Base-by-base conservation (phyloP, 2,113 vertebrate species). In the Taurulus bubalis region DNA sequence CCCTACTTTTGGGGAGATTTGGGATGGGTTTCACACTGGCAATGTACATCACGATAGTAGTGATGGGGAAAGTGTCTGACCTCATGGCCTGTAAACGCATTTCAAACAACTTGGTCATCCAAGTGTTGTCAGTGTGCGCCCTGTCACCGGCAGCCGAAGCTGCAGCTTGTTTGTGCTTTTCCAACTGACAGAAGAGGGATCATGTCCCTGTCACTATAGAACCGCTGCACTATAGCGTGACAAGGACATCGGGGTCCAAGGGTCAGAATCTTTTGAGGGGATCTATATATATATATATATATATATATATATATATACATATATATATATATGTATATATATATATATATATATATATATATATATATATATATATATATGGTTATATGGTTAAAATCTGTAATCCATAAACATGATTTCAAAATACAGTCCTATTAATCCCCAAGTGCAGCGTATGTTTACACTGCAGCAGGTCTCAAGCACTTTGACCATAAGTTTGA, bases 181-280 rank as follows among this genome's bases (percentile, higher is more conserved):
- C 45, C 22, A 75, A 70, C 55, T 49, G 66, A 40, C 47, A 68
- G 10, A 60, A 34, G n/a, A 79, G 58, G 63, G 72, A 72, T 66
- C 34, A 30, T 55, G 45, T 74, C 71, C 67, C 73, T 82, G 49
- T 71, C 51, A 69, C 32, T 9, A 18, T 24, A 22, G 59, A 55
- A 60, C 60, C 26, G 7, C 14, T 30, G 26, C 56, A 58, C 26
- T 58, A 5, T 28, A 8, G 28, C 15, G 26, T 16, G 15, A 59
- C 56, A 16, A 59, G 28, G 56, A 59, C 56, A 28, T 11, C 4
- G n/a, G 24, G 53, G 53, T 26, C n/a, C 53, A 26, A n/a, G 53
- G 9, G n/a, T 12, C n/a, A 55, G 53, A 5, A 14, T 26, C 4
- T 4, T 55, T 55, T 55, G 53, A 26, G 4, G n/a, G n/a, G 53